Conservation (phyloP, 2,113 vertebrate species). For the Brienomyrus longianalis region DNA sequence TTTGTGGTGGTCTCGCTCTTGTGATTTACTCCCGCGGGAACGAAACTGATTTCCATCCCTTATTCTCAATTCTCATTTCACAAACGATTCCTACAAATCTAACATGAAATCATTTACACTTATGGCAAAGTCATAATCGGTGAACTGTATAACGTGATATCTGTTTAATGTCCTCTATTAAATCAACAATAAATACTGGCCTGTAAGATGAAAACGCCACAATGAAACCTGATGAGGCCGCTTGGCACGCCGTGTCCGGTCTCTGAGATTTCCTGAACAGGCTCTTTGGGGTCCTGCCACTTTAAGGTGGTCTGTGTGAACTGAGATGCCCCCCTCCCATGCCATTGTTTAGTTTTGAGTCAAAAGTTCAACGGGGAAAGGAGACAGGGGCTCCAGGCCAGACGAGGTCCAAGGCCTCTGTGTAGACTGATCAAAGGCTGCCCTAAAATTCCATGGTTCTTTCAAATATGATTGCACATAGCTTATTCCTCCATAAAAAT, state of each 20-base stretch:
- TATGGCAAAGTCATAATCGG: background rate
- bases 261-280: background rate
- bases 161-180: background rate
- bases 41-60: background rate
- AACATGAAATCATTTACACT: background rate
- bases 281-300: background rate
- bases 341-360: background rate
- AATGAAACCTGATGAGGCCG: conserved; percentile 7
- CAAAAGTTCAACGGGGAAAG: background rate
- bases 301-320: background rate
- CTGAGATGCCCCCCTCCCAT: background rate
- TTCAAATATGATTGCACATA: background rate
- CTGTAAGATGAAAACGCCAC: background rate
- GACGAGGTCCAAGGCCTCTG: background rate
- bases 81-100: background rate
- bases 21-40: background rate
- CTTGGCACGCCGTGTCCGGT: background rate
- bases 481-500: background rate
- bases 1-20: background rate
- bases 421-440: background rate
- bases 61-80: background rate
- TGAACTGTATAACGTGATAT: background rate
- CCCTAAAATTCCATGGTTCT: background rate
- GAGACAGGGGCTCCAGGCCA: background rate
- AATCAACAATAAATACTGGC: background rate